Evolutionary conservation across 2,113 vertebrate genomes (phyloP).

Genomic region (Dipodomys stephensi): DNA sequence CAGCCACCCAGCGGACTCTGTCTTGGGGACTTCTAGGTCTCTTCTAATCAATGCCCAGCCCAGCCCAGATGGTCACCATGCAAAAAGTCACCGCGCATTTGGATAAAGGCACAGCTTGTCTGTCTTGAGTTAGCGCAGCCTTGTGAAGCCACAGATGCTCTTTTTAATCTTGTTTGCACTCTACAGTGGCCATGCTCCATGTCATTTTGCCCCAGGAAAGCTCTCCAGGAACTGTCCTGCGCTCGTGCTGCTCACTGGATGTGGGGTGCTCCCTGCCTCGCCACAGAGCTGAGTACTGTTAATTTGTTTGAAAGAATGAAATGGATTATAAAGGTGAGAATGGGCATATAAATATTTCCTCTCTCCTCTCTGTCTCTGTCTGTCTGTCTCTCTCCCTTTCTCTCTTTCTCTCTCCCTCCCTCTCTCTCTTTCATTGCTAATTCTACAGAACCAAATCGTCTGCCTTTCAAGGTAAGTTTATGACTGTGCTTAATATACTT

Average conservation of each 20-base stretch:
- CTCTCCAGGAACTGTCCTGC: slow-evolving; percentile 48
- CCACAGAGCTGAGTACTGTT: slow-evolving; percentile 70
- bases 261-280: slow-evolving; percentile 53
- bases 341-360: slow-evolving; percentile 74
- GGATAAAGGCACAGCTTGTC: background rate
- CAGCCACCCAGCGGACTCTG: background rate
- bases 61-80: background rate
- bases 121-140: slow-evolving; percentile 39
- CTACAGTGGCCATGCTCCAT: slow-evolving; percentile 8
- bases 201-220: slow-evolving; percentile 53
- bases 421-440: background rate
- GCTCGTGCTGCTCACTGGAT: slow-evolving; percentile 46
- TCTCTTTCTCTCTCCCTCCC: no score
- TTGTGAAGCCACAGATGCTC: slow-evolving; percentile 56
- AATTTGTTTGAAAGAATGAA: slow-evolving; percentile 73
- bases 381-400: no score
- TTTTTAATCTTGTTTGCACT: slow-evolving; percentile 60
- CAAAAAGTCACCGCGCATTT: slow-evolving; percentile 59
- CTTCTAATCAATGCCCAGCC: background rate
- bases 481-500: background rate
- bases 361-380: no score
- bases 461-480: slow-evolving; percentile 64
- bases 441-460: slow-evolving; percentile 64
- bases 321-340: slow-evolving; percentile 72
- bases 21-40: background rate